Conservation (phyloP, 2,888 invertebrate genomes). For the Calameuta pallipes region DNA sequence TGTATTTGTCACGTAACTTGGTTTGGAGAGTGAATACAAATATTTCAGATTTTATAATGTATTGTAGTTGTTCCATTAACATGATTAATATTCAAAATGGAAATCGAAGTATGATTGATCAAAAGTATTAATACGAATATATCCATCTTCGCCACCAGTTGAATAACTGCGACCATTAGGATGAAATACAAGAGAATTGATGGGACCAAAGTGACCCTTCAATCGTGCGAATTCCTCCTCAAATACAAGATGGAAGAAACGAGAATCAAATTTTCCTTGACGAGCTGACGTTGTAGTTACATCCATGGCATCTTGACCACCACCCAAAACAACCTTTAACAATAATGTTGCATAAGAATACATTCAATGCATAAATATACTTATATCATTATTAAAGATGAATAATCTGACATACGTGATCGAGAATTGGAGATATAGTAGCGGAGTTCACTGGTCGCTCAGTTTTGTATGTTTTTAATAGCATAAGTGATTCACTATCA, state of each 20-base stretch:
- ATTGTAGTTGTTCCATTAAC: constrained; percentile 10
- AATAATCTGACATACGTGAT: constrained; percentile 77
- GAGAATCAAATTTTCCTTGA: constrained; percentile 96
- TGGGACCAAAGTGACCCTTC: constrained; percentile 99
- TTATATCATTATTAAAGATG: not conserved
- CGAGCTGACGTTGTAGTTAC: constrained; percentile 95
- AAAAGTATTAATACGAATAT: constrained; percentile 94
- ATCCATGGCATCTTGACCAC: constrained; percentile 99
- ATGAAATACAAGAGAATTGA: constrained; percentile 98
- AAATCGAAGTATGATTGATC: constrained; percentile 97
- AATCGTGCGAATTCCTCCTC: constrained; percentile 85
- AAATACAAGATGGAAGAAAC: constrained; percentile 78
- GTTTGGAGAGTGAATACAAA: not conserved
- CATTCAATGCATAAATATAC: not conserved
- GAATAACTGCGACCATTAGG: constrained; percentile 97
- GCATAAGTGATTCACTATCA: constrained; percentile 87
- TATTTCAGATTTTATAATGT: constrained; percentile 2
- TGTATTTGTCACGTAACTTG: not conserved
- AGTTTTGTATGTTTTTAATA: constrained; percentile 95
- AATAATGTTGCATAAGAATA: constrained; percentile 2
- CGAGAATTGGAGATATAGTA: constrained; percentile 92
- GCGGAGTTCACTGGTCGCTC: constrained; percentile 99
- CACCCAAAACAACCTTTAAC: constrained; percentile 86
- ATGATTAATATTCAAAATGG: constrained; percentile 83
- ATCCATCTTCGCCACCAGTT: constrained; percentile 99